Base-by-base conservation (phyloP, 2,113 vertebrate genomes). In the Nothoprocta pentlandii region DNA sequence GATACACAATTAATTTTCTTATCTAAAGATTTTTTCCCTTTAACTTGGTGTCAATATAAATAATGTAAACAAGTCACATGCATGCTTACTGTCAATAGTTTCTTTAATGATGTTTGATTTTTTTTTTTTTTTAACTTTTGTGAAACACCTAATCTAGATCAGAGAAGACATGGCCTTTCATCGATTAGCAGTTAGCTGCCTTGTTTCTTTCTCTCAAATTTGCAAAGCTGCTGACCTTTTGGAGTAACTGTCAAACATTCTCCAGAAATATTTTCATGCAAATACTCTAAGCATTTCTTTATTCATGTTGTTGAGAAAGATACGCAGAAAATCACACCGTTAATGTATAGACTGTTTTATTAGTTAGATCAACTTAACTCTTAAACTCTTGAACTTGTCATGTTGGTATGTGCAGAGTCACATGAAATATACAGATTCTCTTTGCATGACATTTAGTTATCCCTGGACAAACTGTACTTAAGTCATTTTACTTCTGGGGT, bases 91-190 rank as follows among this genome's bases (percentile, higher is more conserved):
- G 46, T 79, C 22, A 68, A 91, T 89, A 82, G 6, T 58, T 59
- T 79, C 47, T 77, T 8, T 63, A n/a, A 70, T 32, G 36, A 44
- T 61, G 12, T 34, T 71, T 59, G 39, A 56, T 28, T 80, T 61
- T 46, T 16, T 28, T 42, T 80, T 63, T 36, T 11, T 30, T 68
- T 47, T 39, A 68, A 26, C 12, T 25, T 93, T 76, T 88, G 63
- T 93, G 81, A 89, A 94, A 58, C 12, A 78, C 25, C 63, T 64
- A 36, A 81, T 94, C 66, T 89, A 87, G 66, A 91, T 71, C 36
- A 93, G 70, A 75, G 89, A 85, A 92, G 34, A 96, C 94, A 92
- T 91, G 58, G 84, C 84, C 61, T 96, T 92, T 95, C 58, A 94
- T 89, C 62, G 56, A 95, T 91, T 49, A 89, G 14, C 41, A 68